Conservation (phyloP, 2,113 vertebrate genomes). For the Nematolebias whitei region DNA sequence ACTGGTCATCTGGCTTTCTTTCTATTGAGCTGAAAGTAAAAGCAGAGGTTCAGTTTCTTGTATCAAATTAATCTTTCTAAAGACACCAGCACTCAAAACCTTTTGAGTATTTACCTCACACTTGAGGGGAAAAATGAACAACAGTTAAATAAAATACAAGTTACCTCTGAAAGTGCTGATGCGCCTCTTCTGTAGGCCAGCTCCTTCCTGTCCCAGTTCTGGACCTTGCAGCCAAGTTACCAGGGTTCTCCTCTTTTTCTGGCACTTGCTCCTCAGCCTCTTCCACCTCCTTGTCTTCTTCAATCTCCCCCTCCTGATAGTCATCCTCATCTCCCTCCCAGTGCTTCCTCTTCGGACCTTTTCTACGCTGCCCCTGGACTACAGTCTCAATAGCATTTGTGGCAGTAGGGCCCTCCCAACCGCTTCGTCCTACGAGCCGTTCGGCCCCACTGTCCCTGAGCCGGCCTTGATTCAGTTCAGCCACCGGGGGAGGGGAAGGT, state of each 20-base stretch:
- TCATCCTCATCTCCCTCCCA: slow-evolving; percentile 67
- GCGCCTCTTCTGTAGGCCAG: slow-evolving; percentile 77
- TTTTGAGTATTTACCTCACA: slow-evolving; percentile 3
- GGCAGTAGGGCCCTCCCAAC: slow-evolving; percentile 85
- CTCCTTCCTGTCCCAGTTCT: slow-evolving; percentile 64
- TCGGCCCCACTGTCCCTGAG: slow-evolving; percentile 60
- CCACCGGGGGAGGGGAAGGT: slow-evolving; percentile 68
- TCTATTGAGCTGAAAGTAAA: slow-evolving; percentile 75
- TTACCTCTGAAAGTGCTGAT: slow-evolving; percentile 76
- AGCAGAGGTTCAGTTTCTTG: slow-evolving; percentile 38
- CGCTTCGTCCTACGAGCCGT: slow-evolving; percentile 51
- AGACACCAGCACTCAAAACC: background rate
- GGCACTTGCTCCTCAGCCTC: slow-evolving; percentile 54
- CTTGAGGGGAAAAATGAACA: slow-evolving; percentile 1
- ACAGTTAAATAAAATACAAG: background rate
- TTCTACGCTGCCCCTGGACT: slow-evolving; percentile 83
- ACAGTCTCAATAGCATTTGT: slow-evolving; percentile 94
- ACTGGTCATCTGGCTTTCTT: slow-evolving; percentile 77
- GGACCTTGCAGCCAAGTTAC: slow-evolving; percentile 73
- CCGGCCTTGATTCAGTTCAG: slow-evolving; percentile 47
- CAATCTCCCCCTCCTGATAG: slow-evolving; percentile 66
- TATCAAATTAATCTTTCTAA: slow-evolving; percentile 7
- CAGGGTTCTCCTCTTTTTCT: slow-evolving; percentile 79
- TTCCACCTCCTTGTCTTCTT: slow-evolving; percentile 56
- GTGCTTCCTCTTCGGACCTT: slow-evolving; percentile 73